phyloP scores from a whole-genome alignment of 2,113 vertebrate species.

The Herpetotheres cachinnans region DNA sequence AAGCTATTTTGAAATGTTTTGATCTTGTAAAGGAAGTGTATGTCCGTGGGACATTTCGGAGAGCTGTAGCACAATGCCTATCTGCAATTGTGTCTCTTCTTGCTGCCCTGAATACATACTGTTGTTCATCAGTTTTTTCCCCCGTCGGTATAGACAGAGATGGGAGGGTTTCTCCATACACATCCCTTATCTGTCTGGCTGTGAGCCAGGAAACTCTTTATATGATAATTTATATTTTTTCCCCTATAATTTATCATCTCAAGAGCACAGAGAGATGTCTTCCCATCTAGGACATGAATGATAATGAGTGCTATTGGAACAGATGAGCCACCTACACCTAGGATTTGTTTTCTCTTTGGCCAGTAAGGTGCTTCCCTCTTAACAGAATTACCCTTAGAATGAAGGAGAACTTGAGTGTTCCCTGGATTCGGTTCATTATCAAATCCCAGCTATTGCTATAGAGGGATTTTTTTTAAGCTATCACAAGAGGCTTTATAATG shows the following conservation, averaged over 20 bases:
- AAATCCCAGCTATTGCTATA: not conserved
- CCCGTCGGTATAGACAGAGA: not conserved
- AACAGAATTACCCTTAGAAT: not conserved
- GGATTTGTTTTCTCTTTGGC: not conserved
- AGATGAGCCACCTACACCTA: not conserved
- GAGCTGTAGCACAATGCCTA: not conserved
- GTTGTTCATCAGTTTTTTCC: not conserved
- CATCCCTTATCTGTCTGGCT: not conserved
- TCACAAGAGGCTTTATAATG: not conserved
- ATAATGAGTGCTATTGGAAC: not conserved
- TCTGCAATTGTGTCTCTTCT: not conserved
- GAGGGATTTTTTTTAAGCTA: not conserved
- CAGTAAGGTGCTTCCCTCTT: not conserved
- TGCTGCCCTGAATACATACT: fast-evolving
- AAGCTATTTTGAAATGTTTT: not conserved
- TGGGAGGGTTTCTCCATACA: not conserved
- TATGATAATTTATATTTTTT: not conserved
- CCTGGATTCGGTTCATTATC: not conserved
- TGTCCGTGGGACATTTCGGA: not conserved
- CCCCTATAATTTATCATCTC: not conserved
- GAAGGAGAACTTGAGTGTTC: not conserved
- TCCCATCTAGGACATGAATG: not conserved
- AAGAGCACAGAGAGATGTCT: not conserved
- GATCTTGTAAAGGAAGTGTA: not conserved
- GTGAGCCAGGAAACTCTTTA: not conserved